Conservation (phyloP, 2,888 invertebrate genomes). For the Phortica magna region DNA sequence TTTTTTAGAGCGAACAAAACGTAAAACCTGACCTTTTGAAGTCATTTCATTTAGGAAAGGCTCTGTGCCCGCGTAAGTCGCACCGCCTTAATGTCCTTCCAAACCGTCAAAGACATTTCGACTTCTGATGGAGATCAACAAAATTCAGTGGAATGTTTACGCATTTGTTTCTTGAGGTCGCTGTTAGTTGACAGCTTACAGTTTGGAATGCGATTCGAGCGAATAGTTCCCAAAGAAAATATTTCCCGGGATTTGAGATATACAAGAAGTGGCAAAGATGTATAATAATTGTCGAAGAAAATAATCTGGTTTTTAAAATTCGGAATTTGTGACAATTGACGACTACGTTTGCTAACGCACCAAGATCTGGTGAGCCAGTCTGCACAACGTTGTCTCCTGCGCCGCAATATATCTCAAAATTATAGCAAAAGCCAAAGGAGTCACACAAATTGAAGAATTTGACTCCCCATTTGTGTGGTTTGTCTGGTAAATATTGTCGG, state of each 20-base stretch:
- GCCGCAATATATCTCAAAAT: constrained; percentile 51
- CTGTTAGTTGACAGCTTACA: constrained; percentile 44
- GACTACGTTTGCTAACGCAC: constrained; percentile 45
- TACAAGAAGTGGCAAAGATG: constrained; percentile 44
- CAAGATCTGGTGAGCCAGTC: constrained; percentile 48
- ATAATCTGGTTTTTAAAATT: constrained; percentile 38
- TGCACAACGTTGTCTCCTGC: constrained; percentile 43
- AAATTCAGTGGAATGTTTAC: constrained; percentile 43
- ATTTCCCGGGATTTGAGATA: too few species aligned
- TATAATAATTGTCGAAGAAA: constrained; percentile 30
- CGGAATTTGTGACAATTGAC: constrained; percentile 40
- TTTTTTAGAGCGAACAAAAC: constrained; percentile 46
- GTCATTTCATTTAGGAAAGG: constrained; percentile 41
- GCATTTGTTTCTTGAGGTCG: constrained; percentile 39
- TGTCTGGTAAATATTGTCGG: constrained; percentile 52
- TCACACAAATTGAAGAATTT: constrained; percentile 43
- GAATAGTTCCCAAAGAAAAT: too few species aligned
- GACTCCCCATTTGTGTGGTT: constrained; percentile 42
- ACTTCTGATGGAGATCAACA: constrained; percentile 44
- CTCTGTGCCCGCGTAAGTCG: constrained; percentile 40
- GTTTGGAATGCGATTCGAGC: constrained; percentile 44
- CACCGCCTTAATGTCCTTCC: constrained; percentile 47
- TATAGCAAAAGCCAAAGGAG: constrained; percentile 48
- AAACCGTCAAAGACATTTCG: constrained; percentile 43
- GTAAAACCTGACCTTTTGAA: constrained; percentile 38